Evolutionary conservation across 2,888 invertebrate genomes (phyloP).

Genomic region (Erpobdella octoculata): DNA sequence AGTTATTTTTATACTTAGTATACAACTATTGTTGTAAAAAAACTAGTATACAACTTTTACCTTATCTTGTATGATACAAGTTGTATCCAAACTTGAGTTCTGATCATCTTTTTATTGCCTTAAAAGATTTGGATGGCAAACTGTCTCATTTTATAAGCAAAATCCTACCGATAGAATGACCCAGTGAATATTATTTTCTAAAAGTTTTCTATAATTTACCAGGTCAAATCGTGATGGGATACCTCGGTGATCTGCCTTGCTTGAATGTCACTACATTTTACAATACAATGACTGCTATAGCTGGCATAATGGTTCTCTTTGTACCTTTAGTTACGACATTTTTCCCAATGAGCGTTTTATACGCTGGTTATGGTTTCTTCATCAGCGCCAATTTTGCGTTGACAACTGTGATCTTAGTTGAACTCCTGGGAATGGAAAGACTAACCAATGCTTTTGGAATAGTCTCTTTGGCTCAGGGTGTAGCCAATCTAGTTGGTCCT

Average conservation of each 20-base stretch:
- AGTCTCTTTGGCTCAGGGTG: constrained; percentile 75
- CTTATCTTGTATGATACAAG: no score
- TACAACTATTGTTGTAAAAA: no score
- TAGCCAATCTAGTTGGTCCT: constrained; percentile 81
- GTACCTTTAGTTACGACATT: constrained; percentile 44
- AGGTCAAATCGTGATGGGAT: constrained; percentile 61
- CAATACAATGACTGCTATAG: constrained; percentile 63
- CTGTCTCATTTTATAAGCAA: no score
- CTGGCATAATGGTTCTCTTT: constrained; percentile 48
- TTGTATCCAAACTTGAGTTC: no score
- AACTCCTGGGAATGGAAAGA: constrained; percentile 77
- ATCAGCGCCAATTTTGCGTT: constrained; percentile 86
- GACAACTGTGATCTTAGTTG: constrained; percentile 79
- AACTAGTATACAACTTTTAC: no score
- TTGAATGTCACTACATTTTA: constrained; percentile 76
- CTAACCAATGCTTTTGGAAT: constrained; percentile 86
- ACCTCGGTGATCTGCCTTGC: constrained; percentile 75
- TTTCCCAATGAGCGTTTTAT: constrained; percentile 38
- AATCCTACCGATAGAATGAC: no score
- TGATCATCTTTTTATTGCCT: no score
- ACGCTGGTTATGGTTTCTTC: constrained; percentile 68
- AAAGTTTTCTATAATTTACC: no score
- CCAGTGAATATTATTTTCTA: background rate
- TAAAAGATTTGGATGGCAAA: no score
- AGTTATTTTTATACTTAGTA: no score